phyloP scores from a whole-genome alignment of 1,140 invertebrate genomes.

The Drosophila pseudoananassae region DNA sequence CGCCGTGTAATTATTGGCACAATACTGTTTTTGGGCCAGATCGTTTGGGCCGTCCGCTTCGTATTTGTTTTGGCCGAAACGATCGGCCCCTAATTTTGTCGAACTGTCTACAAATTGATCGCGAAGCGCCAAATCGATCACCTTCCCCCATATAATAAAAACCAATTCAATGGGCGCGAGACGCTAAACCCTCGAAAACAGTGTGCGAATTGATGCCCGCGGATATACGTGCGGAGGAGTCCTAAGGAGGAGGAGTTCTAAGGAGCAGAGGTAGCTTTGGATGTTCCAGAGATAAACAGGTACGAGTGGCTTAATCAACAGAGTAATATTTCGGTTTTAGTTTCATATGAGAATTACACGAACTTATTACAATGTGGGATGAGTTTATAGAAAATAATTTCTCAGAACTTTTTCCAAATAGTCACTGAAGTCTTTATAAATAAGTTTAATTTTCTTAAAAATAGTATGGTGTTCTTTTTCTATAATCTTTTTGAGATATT shows the following conservation, averaged over 20 bases:
- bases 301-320: slow-evolving; percentile 8
- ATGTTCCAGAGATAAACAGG: slow-evolving; percentile 9
- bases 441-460: too few relatives aligned
- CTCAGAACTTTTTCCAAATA: too few relatives aligned
- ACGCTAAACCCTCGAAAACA: slow-evolving; percentile 29
- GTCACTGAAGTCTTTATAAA: too few relatives aligned
- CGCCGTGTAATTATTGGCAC: slow-evolving; percentile 74
- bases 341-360: not conserved
- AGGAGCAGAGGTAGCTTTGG: not conserved
- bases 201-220: slow-evolving; percentile 68
- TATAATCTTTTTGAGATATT: too few relatives aligned
- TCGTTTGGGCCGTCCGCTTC: slow-evolving; percentile 5
- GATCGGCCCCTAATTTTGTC: slow-evolving; percentile 63
- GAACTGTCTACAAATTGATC: slow-evolving; percentile 83
- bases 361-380: too few relatives aligned
- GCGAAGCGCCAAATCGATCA: slow-evolving; percentile 84
- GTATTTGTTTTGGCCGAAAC: slow-evolving; percentile 65
- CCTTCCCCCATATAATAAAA: slow-evolving; percentile 76
- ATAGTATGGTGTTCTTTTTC: too few relatives aligned
- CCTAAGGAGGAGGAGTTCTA: not conserved
- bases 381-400: too few relatives aligned
- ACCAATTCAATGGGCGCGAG: slow-evolving; percentile 51
- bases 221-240: slow-evolving; percentile 37
- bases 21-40: slow-evolving; percentile 48
- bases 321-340: not conserved